Base-by-base conservation (phyloP, 2,888 invertebrate species). In the Liposcelis brunnea region DNA sequence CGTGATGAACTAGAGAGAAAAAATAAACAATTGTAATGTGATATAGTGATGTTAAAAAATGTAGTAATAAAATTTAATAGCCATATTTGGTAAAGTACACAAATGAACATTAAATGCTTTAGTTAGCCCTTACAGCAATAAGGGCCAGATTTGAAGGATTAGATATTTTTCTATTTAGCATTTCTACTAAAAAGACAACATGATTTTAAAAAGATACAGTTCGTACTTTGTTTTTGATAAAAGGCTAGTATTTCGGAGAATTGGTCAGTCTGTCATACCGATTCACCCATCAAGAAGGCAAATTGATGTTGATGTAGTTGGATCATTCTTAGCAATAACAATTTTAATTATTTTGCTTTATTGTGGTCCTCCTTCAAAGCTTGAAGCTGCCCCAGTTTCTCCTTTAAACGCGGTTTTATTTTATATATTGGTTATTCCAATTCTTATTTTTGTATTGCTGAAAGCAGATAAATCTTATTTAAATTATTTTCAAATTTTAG, bases 271-370 rank as follows among this genome's bases (percentile, higher is more conserved):
- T 2, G 62, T 68, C 52, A 49, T 63, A 2, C 67, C 67, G 15
- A 67, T 67, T 1, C 31, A 58, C 32, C 46, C 60, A 36, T 54
- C 54, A 2, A 55, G 55, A 44, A 58, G 54, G 46, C 56, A 58
- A 52, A 56, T 65, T 14, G 57, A 62, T 53, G 59, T 64, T 8
- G 68, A 68, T 54, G 55, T 67, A n/a, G 46, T 65, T 40, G 68
- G 68, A 2, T 68, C 68, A 11, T 45, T 58, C 14, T 46, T 67
- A 47, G 65, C 61, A 2, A 48, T 66, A 19, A 37, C 63, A 31
- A 44, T 61, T n/a, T 54, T 68, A 38, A 55, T 53, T 31, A 53
- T 51, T 1, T 54, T 67, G 21, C 54, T 67, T 18, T 55, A 61
- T 46, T 63, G 62, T 51, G 65, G 65, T 8, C 61, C 64, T 51